Evolutionary conservation across 1,140 invertebrate genomes (phyloP).

Genomic region (Anadara kagoshimensis): DNA sequence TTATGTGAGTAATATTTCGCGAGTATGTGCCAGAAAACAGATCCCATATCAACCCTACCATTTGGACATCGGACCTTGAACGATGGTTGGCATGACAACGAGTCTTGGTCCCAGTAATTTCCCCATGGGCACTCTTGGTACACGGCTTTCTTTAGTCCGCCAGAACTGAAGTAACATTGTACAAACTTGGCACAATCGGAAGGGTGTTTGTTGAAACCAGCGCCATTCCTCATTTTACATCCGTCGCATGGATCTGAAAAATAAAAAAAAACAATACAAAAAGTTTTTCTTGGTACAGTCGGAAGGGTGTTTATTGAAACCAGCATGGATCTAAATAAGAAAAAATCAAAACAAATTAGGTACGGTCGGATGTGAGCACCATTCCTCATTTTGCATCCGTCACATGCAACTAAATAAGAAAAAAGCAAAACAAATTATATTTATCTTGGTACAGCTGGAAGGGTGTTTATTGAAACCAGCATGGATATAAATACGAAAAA

Average conservation of each 20-base stretch:
- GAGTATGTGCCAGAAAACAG: too few relatives aligned
- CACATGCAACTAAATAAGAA: background rate
- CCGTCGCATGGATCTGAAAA: slow-evolving; percentile 41
- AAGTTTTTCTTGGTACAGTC: background rate
- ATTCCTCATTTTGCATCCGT: background rate
- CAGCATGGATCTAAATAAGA: background rate
- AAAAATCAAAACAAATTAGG: background rate
- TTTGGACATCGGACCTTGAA: slow-evolving; percentile 35
- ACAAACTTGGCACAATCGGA: slow-evolving; percentile 43
- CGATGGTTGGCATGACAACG: slow-evolving; percentile 35
- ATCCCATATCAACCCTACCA: slow-evolving; percentile 15
- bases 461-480: background rate
- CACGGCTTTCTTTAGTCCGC: slow-evolving; percentile 20
- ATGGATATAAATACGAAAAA: background rate
- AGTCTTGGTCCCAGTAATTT: slow-evolving; percentile 40
- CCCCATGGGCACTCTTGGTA: slow-evolving; percentile 40
- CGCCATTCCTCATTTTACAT: slow-evolving; percentile 45
- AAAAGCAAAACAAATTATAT: background rate
- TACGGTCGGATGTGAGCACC: background rate
- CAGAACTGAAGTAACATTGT: slow-evolving; percentile 42
- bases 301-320: background rate
- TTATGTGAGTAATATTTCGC: too few relatives aligned
- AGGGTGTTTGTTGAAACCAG: slow-evolving; percentile 43
- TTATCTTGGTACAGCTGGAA: too few relatives aligned
- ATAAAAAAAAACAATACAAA: background rate